Evolutionary conservation across 2,797 vertebrate genomes (phyloP).

Genomic region (Poeciliopsis gracilis): DNA sequence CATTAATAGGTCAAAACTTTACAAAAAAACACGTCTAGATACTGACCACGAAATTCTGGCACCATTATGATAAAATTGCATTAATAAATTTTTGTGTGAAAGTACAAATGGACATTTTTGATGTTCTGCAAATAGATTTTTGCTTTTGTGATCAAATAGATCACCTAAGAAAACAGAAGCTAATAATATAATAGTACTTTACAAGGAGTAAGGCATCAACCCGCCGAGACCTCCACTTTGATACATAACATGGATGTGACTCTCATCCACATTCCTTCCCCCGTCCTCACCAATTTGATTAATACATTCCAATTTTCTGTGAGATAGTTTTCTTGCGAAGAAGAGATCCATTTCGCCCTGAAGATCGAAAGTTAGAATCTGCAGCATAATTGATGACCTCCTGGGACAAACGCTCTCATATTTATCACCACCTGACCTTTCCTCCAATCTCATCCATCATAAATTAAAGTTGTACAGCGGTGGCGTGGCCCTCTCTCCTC

Average conservation of each 20-base stretch:
- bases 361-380: constrained; percentile 87
- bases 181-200: constrained; percentile 26
- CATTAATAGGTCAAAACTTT: background rate
- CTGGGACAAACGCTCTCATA: constrained; percentile 87
- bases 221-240: constrained; percentile 41
- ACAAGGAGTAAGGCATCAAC: constrained; percentile 46
- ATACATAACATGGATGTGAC: constrained; percentile 63
- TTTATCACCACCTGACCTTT: constrained; percentile 93
- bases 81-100: background rate
- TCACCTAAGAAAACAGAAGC: background rate
- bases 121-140: background rate
- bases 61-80: background rate
- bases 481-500: constrained; percentile 81
- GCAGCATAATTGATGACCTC: constrained; percentile 89
- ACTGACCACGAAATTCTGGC: too few species aligned
- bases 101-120: background rate
- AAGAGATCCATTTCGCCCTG: constrained; percentile 83
- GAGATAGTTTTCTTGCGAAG: constrained; percentile 84
- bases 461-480: constrained; percentile 93
- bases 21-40: background rate
- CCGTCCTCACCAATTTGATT: constrained; percentile 75
- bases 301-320: constrained; percentile 83
- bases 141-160: background rate
- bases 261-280: constrained; percentile 20
- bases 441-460: constrained; percentile 93